Base-by-base conservation (phyloP, 2,888 invertebrate genomes). In the Empis livida region DNA sequence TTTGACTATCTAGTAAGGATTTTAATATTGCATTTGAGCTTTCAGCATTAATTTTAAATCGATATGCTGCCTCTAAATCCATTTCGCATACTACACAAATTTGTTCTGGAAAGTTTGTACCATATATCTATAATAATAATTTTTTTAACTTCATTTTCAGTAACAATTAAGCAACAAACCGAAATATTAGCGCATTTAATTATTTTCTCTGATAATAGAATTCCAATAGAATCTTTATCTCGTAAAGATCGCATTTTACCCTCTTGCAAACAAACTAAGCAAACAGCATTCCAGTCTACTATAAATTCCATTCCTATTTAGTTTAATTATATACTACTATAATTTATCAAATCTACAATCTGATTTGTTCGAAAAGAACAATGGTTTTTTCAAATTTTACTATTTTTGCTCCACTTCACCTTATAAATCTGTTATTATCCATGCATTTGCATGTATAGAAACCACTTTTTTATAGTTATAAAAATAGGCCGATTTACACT, bases 11-110 rank as follows among this genome's bases (percentile, higher is more conserved):
- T 27, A 27, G 9, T 27, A 53, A 49, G 10, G 55, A 52, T 43
- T 54, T 51, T 5, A 56, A 43, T 15, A 56, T 51, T 13, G 52
- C 53, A 45, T 56, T 54, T 3, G 56, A 51, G 41, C 52, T 54
- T 43, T 56, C 55, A 37, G 55, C 55, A 38, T 53, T 54, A 11
- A 40, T 50, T 14, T 51, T 51, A 44, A 56, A 56, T 31, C 46
- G 48, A 43, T 52, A 54, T 5, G 54, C 53, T 9, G 50, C 41
- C 13, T 53, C 48, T 20, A 56, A 46, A 38, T 56, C 54, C 10
- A 27, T 41, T 3, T 51, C n/a, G 27, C 56, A 56, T 14, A 43
- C 45, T 13, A 31, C 38, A 43, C 56, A 56, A 14, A 56, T 55
- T 49, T 55, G 53, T 44, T 56, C 53, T 0, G 56, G 56, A 1